phyloP scores from a whole-genome alignment of 1,140 invertebrate species.

The Tigriopus japonicus region DNA sequence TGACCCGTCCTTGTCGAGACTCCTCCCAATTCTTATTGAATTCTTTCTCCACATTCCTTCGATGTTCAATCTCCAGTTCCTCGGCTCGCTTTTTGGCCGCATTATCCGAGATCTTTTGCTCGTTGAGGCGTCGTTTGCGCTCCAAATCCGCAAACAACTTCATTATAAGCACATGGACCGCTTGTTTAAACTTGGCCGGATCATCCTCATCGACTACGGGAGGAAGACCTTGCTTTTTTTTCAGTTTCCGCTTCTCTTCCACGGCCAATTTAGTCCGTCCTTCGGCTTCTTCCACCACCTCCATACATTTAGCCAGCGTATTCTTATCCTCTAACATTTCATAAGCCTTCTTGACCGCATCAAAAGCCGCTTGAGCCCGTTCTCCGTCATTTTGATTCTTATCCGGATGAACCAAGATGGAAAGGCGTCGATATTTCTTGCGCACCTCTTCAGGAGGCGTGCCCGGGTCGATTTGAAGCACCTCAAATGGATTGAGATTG shows the following conservation, averaged over 20 bases:
- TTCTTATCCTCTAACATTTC: conserved; percentile 89
- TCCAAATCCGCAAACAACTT: conserved; percentile 96
- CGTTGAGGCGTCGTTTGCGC: conserved; percentile 37
- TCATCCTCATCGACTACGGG: conserved; percentile 71
- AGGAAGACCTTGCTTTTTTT: conserved; percentile 52
- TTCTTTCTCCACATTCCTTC: conserved; percentile 66
- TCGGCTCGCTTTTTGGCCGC: conserved; percentile 82
- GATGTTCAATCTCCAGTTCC: conserved; percentile 78
- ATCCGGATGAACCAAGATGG: conserved; percentile 69
- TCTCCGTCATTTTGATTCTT: conserved; percentile 93
- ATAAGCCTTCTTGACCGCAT: conserved; percentile 68
- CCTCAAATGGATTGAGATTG: conserved; percentile 89
- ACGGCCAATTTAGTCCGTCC: conserved; percentile 72
- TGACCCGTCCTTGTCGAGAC: conserved; percentile 75
- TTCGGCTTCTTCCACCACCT: conserved; percentile 92
- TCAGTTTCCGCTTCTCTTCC: conserved; percentile 79
- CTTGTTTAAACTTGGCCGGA: conserved; percentile 72
- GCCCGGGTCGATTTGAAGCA: conserved; percentile 82
- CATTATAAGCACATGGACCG: conserved; percentile 92
- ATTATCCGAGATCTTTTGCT: conserved; percentile 47
- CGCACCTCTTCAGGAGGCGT: conserved; percentile 73
- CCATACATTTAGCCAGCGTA: conserved; percentile 77
- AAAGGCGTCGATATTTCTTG: conserved; percentile 77
- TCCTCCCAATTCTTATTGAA: conserved; percentile 99
- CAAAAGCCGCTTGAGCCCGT: conserved; percentile 45